These are phyloP conservation scores for Epinotia nisella DNA, from an alignment of 2,888 invertebrate genomes.

Conservation along the genomic window DNA sequence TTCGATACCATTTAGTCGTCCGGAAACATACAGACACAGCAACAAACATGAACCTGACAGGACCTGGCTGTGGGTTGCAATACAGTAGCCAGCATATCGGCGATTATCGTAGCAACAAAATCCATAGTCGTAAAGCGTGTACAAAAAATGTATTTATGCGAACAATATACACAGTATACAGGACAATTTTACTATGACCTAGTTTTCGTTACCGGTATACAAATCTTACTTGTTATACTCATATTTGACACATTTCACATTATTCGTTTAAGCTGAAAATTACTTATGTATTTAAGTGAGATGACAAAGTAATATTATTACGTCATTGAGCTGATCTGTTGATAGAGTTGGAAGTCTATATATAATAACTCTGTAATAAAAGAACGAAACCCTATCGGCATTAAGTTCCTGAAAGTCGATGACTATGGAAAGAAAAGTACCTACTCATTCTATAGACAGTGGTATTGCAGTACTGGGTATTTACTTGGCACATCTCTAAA, in stretches of 20 bases:
- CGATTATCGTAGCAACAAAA: too few relatives aligned
- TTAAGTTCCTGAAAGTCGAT: not conserved
- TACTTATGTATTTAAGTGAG: too few relatives aligned
- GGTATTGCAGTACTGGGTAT: not conserved
- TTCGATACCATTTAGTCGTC: not conserved
- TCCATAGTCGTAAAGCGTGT: too few relatives aligned
- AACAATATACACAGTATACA: too few relatives aligned
- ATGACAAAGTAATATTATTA: too few relatives aligned
- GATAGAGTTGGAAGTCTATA: not conserved
- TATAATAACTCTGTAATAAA: not conserved
- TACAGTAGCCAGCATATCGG: not conserved
- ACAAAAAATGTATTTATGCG: too few relatives aligned
- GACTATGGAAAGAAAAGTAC: not conserved
- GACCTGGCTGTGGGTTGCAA: not conserved
- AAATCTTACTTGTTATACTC: too few relatives aligned
- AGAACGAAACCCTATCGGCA: not conserved
- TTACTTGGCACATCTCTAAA: conserved; percentile 4
- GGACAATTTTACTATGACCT: too few relatives aligned
- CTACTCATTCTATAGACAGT: not conserved
- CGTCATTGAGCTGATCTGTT: not conserved
- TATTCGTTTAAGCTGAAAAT: too few relatives aligned
- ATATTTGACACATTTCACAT: too few relatives aligned
- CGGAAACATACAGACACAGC: not conserved
- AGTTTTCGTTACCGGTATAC: too few relatives aligned
- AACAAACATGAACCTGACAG: not conserved